A percentile compares a stretch with the other conserved stretches of the same genome.
Conservation (phyloP, 2,888 invertebrate species). For the Drosophila villosipedis region DNA sequence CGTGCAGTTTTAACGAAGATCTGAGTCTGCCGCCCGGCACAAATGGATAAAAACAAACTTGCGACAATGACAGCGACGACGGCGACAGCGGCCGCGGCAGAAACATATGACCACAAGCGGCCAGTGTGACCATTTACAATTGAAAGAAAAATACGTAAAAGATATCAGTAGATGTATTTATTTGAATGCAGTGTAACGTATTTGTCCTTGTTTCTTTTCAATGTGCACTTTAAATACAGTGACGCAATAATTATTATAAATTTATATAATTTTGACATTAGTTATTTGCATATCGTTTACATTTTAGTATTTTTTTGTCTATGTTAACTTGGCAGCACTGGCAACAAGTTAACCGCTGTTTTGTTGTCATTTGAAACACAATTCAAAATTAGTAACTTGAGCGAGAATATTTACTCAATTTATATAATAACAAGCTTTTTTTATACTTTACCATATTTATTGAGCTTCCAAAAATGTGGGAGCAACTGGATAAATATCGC, state of each 20-base stretch:
- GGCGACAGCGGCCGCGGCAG: conserved; percentile 31
- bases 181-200: no score
- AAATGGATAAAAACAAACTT: conserved; percentile 58
- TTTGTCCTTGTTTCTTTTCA: no score
- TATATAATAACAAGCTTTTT: neutral
- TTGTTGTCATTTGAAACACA: conserved; percentile 25
- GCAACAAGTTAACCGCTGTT: neutral
- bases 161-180: neutral
- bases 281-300: neutral
- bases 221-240: neutral
- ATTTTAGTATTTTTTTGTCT: conserved; percentile 7
- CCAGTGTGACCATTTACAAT: conserved; percentile 32
- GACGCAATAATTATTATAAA: neutral
- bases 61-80: conserved; percentile 23
- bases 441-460: neutral
- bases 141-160: neutral
- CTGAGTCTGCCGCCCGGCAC: conserved; percentile 51
- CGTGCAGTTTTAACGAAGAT: conserved; percentile 39
- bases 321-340: conserved; percentile 32
- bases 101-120: conserved; percentile 29
- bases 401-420: neutral
- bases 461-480: conserved; percentile 75
- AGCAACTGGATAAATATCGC: conserved; percentile 71
- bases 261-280: neutral
- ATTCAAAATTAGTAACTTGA: conserved; percentile 11